A percentile compares a stretch with the other conserved stretches of the same genome.
These are phyloP conservation scores for Campoplex capitator DNA, from an alignment of 2,888 invertebrate species.

Conservation along the genomic window DNA sequence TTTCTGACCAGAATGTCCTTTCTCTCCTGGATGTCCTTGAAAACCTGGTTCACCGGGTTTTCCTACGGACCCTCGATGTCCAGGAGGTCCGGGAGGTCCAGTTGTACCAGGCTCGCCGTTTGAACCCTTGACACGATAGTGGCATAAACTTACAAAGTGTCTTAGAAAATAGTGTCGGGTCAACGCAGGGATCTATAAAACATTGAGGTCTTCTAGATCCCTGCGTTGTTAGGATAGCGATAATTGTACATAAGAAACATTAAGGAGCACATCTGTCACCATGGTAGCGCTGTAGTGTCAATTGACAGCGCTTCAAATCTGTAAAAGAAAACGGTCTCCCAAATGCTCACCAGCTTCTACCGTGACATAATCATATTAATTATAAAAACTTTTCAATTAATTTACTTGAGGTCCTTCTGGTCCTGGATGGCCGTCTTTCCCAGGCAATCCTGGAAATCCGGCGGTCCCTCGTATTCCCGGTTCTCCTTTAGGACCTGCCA, in stretches of 20 bases:
- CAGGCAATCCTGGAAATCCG: slow-evolving; percentile 82
- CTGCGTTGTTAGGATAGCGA: no score
- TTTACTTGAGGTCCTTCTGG: slow-evolving; percentile 83
- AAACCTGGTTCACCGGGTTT: slow-evolving; percentile 83
- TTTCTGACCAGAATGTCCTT: slow-evolving; percentile 83
- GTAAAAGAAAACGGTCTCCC: no score
- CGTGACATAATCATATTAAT: no score
- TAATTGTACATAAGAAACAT: no score
- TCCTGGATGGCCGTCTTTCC: slow-evolving; percentile 86
- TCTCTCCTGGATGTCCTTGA: slow-evolving; percentile 83
- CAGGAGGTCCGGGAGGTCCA: slow-evolving; percentile 80
- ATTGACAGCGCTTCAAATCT: no score
- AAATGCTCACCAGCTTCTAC: no score
- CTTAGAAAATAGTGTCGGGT: no score
- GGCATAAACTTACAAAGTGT: neutral
- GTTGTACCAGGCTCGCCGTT: slow-evolving; percentile 76
- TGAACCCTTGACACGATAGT: slow-evolving; percentile 65
- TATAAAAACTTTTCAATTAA: neutral
- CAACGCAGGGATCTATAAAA: no score
- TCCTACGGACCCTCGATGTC: slow-evolving; percentile 81
- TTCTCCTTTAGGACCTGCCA: slow-evolving; percentile 44
- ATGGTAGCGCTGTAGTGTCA: no score
- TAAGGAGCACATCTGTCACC: no score
- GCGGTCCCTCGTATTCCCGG: slow-evolving; percentile 39
- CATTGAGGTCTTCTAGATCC: no score